Percentiles rank a stretch among this genome's conserved stretches.
Conservation (phyloP, 2,797 vertebrate species). For the Synanceia verrucosa region DNA sequence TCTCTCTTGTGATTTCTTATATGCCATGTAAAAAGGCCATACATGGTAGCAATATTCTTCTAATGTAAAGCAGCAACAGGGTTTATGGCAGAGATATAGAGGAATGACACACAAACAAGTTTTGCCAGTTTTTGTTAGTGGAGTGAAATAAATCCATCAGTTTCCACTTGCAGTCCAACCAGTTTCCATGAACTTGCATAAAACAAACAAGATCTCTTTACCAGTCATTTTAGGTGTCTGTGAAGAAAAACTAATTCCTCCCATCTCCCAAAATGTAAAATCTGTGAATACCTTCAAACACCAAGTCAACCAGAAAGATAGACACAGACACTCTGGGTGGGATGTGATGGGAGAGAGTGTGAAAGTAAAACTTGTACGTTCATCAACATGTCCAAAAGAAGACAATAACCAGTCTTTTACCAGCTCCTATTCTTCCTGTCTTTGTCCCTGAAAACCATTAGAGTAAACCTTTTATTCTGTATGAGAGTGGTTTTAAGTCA, state of each 20-base stretch:
- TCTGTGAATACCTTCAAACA: slow-evolving; percentile 9
- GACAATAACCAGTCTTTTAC: slow-evolving; percentile 53
- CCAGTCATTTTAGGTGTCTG: neutral
- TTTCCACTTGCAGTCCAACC: neutral
- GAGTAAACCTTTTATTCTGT: slow-evolving; percentile 15
- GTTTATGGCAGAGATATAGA: neutral
- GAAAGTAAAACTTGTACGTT: slow-evolving; percentile 84
- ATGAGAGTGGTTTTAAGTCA: slow-evolving; percentile 3
- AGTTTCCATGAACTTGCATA: neutral
- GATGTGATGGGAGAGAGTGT: slow-evolving; percentile 73
- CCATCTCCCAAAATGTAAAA: slow-evolving; percentile 3
- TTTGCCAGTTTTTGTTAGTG: neutral
- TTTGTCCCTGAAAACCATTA: slow-evolving; percentile 32
- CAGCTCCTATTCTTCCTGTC: neutral
- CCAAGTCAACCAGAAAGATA: slow-evolving; percentile 4
- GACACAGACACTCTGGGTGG: slow-evolving; percentile 21
- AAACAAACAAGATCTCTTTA: neutral
- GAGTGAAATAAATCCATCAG: neutral
- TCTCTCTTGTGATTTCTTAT: neutral
- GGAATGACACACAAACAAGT: neutral
- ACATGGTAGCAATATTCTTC: neutral
- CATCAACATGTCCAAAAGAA: slow-evolving; percentile 77
- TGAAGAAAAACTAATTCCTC: slow-evolving; percentile 3
- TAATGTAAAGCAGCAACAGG: neutral
- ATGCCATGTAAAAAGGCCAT: neutral